phyloP scores from a whole-genome alignment of 1,140 invertebrate genomes.

The Caerostris darwini region DNA sequence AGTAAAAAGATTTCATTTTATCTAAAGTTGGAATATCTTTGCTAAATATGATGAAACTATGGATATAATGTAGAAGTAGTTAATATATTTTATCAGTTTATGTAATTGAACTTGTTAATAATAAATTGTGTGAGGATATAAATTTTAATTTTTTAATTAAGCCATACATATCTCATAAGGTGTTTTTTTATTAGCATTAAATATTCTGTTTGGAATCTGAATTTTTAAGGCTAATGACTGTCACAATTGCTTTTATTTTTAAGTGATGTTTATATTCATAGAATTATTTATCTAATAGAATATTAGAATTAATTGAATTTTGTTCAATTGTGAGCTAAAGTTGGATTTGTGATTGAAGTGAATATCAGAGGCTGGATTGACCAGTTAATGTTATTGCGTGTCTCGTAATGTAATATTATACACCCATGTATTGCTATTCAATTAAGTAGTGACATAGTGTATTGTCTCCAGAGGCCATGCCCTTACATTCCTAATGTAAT shows the following conservation, averaged over 20 bases:
- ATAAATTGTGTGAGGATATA: background rate
- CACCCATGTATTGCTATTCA: conserved; percentile 75
- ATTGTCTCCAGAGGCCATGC: conserved; percentile 70
- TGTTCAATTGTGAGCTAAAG: background rate
- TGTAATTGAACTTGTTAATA: background rate
- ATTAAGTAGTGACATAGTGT: conserved; percentile 72
- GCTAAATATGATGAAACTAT: background rate
- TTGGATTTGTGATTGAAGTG: background rate
- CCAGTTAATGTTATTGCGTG: conserved; percentile 11
- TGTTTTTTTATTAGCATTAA: background rate
- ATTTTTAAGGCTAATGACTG: conserved; percentile 25
- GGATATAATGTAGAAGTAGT: background rate
- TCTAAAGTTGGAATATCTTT: background rate
- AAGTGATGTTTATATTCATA: background rate
- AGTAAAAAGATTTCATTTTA: background rate
- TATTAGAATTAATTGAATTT: conserved; percentile 49
- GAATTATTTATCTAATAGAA: conserved; percentile 16
- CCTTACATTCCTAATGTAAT: conserved; percentile 73
- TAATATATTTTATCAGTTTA: background rate
- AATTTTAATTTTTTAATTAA: background rate
- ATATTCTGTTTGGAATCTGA: background rate
- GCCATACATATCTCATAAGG: background rate
- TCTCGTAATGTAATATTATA: conserved; percentile 60
- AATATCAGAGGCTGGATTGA: conserved; percentile 25
- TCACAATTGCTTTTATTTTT: conserved; percentile 16